These are phyloP conservation scores for Petaurus breviceps DNA, from an alignment of 2,113 vertebrate species.

Conservation along the genomic window DNA sequence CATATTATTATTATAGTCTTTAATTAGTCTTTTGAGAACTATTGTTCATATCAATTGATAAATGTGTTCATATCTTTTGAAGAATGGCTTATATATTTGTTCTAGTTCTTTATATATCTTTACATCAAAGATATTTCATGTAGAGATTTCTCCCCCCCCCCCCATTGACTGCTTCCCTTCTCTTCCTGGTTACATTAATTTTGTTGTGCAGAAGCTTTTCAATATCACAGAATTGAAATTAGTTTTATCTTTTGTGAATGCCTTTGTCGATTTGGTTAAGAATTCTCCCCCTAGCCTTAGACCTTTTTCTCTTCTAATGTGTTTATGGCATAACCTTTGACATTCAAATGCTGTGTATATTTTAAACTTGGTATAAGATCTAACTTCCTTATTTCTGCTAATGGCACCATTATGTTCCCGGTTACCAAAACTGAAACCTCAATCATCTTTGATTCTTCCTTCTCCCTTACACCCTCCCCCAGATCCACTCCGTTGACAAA, in stretches of 20 bases:
- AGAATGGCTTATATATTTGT: background rate
- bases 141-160: background rate
- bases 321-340: background rate
- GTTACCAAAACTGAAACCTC: background rate
- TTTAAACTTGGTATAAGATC: background rate
- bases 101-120: background rate
- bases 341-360: background rate
- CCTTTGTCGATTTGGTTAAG: background rate
- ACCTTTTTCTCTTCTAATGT: background rate
- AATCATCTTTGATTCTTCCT: background rate
- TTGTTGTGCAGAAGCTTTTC: background rate
- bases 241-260: background rate
- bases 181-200: background rate
- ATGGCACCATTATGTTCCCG: background rate
- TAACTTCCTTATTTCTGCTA: background rate
- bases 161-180: background rate
- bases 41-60: background rate
- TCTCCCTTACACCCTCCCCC: background rate
- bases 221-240: background rate
- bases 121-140: background rate
- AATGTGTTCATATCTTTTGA: background rate
- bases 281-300: background rate
- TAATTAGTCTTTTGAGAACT: background rate
- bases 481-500: background rate
- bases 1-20: background rate